phyloP scores from a whole-genome alignment of 92 coral and sea anemone genomes.

The Montipora capitata region DNA sequence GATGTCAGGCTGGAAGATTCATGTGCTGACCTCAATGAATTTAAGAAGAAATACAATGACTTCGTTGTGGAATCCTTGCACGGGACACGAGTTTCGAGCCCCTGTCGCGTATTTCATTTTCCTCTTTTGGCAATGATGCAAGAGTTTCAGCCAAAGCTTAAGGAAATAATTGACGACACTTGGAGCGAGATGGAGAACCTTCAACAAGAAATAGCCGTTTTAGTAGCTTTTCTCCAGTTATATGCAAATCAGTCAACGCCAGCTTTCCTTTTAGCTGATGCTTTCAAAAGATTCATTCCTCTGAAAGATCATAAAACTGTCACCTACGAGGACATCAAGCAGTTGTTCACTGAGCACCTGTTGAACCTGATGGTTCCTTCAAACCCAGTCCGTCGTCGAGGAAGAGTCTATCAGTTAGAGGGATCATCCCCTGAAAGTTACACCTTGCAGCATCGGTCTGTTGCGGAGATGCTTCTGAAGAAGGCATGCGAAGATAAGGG shows the following conservation, averaged over 20 bases:
- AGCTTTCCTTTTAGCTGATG: slow-evolving; percentile 81
- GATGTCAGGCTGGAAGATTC: slow-evolving; percentile 89
- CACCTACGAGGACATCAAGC: slow-evolving; percentile 83
- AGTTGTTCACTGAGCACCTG: slow-evolving; percentile 77
- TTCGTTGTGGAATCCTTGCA: slow-evolving; percentile 61
- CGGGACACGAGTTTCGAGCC: slow-evolving; percentile 17
- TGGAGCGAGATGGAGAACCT: slow-evolving; percentile 73
- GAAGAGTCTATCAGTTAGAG: neutral
- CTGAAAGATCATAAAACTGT: slow-evolving; percentile 41
- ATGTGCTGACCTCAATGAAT: slow-evolving; percentile 77
- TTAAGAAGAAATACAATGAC: slow-evolving; percentile 79
- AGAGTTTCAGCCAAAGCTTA: slow-evolving; percentile 74
- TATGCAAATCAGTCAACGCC: slow-evolving; percentile 89
- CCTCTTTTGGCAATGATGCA: slow-evolving; percentile 91
- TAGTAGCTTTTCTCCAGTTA: slow-evolving; percentile 86
- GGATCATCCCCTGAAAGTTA: slow-evolving; percentile 66
- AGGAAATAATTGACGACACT: slow-evolving; percentile 75
- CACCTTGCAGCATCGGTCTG: slow-evolving; percentile 85
- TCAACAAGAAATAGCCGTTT: slow-evolving; percentile 83
- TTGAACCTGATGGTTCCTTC: slow-evolving; percentile 85
- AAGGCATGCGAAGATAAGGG: slow-evolving; percentile 34
- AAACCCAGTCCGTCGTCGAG: slow-evolving; percentile 43
- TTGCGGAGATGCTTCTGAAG: slow-evolving; percentile 79
- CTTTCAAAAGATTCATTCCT: slow-evolving; percentile 69
- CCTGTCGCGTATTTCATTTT: slow-evolving; percentile 91